phyloP scores from a whole-genome alignment of 1,140 invertebrate species.

The Physella acuta region DNA sequence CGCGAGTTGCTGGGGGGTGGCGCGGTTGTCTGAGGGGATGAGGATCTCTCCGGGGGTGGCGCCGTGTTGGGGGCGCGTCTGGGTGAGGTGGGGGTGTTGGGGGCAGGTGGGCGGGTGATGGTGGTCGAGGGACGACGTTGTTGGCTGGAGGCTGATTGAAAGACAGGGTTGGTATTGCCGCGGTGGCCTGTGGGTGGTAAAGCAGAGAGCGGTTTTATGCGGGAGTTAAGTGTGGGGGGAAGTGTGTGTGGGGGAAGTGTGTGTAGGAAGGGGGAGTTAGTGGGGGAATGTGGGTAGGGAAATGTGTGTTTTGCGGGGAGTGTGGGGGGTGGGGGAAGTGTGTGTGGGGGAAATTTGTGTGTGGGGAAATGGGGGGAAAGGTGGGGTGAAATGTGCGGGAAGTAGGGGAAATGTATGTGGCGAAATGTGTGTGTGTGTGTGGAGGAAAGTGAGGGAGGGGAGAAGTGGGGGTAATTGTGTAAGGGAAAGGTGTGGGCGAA shows the following conservation, averaged over 20 bases:
- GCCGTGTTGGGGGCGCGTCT: slow-evolving; percentile 2
- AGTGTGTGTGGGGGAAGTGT: neutral
- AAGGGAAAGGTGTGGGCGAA: neutral
- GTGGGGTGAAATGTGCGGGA: too few species aligned
- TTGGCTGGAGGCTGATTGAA: too few species aligned
- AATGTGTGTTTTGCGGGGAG: neutral
- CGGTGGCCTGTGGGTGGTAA: slow-evolving; percentile 6
- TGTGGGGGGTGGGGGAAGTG: neutral
- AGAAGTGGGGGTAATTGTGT: neutral
- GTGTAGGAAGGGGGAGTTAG: neutral
- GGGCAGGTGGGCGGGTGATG: neutral
- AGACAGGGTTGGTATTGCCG: too few species aligned
- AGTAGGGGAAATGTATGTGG: neutral
- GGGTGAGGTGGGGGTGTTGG: slow-evolving; percentile 17
- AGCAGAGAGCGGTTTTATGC: too few species aligned
- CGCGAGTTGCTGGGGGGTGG: too few species aligned
- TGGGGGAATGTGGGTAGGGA: neutral
- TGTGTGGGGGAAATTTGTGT: neutral
- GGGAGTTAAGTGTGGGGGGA: neutral
- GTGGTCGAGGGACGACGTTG: neutral
- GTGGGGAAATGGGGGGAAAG: neutral
- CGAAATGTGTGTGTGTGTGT: neutral
- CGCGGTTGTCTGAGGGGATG: neutral
- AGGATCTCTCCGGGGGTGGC: neutral
- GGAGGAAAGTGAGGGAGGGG: neutral